Conservation (phyloP, 2,113 vertebrate species). For the Polyodon spathula region DNA sequence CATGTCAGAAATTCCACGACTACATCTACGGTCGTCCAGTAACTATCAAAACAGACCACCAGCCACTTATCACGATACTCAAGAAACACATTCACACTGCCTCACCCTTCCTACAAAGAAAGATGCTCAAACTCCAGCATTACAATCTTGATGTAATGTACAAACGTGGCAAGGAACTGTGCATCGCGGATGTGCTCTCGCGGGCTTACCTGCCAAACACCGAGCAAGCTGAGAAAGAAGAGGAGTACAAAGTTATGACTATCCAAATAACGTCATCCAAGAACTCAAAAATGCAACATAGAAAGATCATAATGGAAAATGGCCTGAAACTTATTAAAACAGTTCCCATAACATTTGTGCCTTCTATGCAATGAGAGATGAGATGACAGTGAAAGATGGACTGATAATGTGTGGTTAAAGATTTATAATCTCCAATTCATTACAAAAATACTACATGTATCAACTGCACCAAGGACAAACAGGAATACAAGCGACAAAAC, state of each 20-base stretch:
- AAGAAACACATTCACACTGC: not conserved
- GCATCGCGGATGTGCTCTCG: conserved; percentile 7
- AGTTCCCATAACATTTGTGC: not conserved
- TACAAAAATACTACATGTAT: conserved; percentile 3
- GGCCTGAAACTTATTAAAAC: not conserved
- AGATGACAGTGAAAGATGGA: not conserved
- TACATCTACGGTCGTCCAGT: conserved; percentile 1
- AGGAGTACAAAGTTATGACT: too few species aligned
- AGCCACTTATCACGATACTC: conserved; percentile 11
- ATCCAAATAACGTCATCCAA: not conserved
- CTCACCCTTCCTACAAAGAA: not conserved
- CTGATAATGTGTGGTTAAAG: not conserved
- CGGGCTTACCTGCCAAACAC: not conserved
- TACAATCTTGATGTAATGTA: conserved; percentile 9
- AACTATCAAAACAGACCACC: conserved; percentile 12
- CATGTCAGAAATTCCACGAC: conserved; percentile 13
- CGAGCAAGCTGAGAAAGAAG: not conserved
- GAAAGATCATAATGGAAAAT: not conserved
- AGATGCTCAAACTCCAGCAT: conserved; percentile 8
- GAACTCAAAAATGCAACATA: conserved; percentile 4
- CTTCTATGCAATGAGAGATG: too few species aligned
- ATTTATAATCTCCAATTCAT: not conserved
- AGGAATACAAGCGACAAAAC: conserved; percentile 1
- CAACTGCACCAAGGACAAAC: conserved; percentile 16
- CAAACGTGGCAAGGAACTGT: conserved; percentile 6